phyloP scores from a whole-genome alignment of 2,797 vertebrate genomes.

The Diceros bicornis region DNA sequence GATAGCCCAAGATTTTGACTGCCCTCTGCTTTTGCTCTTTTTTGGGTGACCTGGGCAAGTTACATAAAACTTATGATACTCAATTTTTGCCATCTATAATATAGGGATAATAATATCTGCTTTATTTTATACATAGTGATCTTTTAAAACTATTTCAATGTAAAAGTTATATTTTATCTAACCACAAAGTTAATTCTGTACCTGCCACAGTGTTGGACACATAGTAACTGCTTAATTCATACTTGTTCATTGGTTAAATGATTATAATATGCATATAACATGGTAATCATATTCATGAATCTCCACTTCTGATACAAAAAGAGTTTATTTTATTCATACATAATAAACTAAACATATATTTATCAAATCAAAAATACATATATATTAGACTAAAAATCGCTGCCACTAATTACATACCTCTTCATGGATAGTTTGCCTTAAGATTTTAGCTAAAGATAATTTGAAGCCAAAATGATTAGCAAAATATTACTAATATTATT shows the following conservation, averaged over 20 bases:
- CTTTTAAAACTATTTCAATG: background rate
- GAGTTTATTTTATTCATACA: background rate
- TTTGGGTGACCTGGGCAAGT: background rate
- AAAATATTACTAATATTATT: background rate
- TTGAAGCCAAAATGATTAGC: background rate
- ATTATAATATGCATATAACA: background rate
- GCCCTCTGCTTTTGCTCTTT: background rate
- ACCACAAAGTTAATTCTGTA: background rate
- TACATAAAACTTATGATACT: background rate
- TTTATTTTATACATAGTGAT: background rate
- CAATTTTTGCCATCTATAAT: background rate
- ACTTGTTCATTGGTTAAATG: background rate
- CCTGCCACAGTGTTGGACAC: background rate
- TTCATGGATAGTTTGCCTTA: background rate
- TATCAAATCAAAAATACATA: background rate
- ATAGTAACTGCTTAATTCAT: background rate
- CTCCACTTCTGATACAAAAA: background rate
- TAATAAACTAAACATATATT: background rate
- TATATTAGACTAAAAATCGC: background rate
- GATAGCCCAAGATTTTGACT: background rate
- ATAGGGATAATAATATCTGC: background rate
- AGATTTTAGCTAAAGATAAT: background rate
- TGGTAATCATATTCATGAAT: background rate
- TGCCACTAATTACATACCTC: background rate
- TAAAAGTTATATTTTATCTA: background rate